A percentile compares a stretch with the other conserved stretches of the same genome.
Evolutionary conservation across 2,113 vertebrate species (phyloP).

Genomic region (Indri indri): DNA sequence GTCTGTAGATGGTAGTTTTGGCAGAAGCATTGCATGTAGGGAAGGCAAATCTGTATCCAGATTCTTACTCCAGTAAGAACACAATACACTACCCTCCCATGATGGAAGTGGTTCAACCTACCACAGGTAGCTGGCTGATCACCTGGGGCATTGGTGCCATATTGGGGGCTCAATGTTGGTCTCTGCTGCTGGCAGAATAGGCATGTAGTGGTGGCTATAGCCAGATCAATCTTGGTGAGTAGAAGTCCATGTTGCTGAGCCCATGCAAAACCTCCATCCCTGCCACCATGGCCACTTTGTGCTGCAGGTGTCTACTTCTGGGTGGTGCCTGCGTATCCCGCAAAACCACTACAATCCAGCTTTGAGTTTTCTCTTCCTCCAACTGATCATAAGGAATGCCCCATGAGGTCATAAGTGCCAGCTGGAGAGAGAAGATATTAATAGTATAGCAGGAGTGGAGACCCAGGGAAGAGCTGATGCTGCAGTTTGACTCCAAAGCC

Average conservation of each 20-base stretch:
- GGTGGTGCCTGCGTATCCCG: no score
- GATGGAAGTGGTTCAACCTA: neutral
- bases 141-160: neutral
- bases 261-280: neutral
- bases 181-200: neutral
- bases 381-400: neutral
- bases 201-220: neutral
- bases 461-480: neutral
- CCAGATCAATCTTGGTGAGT: neutral
- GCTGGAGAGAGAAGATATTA: neutral
- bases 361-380: neutral
- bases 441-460: rapidly evolving
- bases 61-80: neutral
- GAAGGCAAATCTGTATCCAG: neutral
- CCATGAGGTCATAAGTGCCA: neutral
- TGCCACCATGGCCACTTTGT: neutral
- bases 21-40: neutral
- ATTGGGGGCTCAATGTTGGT: neutral
- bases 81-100: neutral
- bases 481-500: neutral
- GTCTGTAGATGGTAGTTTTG: neutral
- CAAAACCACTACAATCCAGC: neutral
- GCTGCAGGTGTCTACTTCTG: no score
- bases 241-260: neutral
- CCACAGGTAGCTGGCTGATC: neutral